phyloP scores from a whole-genome alignment of 1,140 invertebrate genomes.

The Brevipalpus yothersi region DNA sequence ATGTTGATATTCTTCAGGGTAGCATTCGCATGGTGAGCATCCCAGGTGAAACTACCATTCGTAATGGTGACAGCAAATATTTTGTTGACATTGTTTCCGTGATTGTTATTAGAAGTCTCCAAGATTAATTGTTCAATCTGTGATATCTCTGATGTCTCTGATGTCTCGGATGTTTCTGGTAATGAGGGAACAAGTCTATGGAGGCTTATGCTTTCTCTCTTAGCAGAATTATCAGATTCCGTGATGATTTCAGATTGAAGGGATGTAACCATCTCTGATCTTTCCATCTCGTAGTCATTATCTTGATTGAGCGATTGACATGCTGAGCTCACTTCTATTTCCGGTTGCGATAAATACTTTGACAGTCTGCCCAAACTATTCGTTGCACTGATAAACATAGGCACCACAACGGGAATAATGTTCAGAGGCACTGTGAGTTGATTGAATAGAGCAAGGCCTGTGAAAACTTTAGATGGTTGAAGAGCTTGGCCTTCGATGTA shows the following conservation, averaged over 20 bases:
- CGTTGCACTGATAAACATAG: conserved; percentile 44
- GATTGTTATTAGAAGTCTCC: background rate
- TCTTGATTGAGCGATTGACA: background rate
- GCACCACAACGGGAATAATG: conserved; percentile 48
- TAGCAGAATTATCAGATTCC: too few relatives aligned
- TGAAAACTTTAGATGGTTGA: conserved; percentile 41
- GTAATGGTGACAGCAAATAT: conserved; percentile 9
- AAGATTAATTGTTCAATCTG: background rate
- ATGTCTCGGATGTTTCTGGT: background rate
- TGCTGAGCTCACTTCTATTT: conserved; percentile 21
- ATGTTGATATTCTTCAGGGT: conserved; percentile 31
- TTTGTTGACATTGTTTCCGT: too few relatives aligned
- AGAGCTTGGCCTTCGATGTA: conserved; percentile 24
- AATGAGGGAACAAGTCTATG: too few relatives aligned
- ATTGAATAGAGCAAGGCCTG: conserved; percentile 48
- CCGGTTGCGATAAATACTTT: conserved; percentile 36
- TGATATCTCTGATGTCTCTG: background rate
- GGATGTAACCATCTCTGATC: background rate
- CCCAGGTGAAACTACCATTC: conserved; percentile 28
- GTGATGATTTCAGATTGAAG: too few relatives aligned
- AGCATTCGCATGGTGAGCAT: conserved; percentile 10
- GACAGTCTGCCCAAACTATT: conserved; percentile 38
- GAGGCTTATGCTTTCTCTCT: too few relatives aligned
- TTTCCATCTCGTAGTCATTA: background rate
- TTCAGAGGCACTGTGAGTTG: conserved; percentile 49